Evolutionary conservation across 2,113 vertebrate genomes (phyloP).

Genomic region (Tragelaphus scriptus): DNA sequence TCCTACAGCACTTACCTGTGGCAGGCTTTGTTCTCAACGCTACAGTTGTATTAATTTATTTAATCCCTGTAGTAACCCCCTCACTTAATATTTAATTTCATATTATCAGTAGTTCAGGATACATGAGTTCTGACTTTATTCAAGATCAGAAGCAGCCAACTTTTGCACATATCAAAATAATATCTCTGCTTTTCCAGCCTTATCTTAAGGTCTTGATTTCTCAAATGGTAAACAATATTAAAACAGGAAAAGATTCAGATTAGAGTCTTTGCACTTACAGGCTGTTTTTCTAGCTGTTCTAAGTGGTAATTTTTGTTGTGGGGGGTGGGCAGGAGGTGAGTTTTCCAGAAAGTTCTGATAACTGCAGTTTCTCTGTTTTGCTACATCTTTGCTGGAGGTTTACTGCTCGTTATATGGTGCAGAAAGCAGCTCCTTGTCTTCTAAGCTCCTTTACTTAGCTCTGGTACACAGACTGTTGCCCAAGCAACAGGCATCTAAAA

Average conservation of each 20-base stretch:
- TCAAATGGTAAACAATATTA: neutral
- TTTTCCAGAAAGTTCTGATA: conserved; percentile 22
- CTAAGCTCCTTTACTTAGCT: neutral
- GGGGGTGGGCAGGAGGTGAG: neutral
- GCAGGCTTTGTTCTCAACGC: neutral
- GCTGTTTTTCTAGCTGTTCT: neutral
- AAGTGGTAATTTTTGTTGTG: neutral
- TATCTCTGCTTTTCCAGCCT: neutral
- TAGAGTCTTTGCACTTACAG: neutral
- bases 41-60: neutral
- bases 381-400: neutral
- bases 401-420: neutral
- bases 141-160: neutral
- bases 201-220: neutral
- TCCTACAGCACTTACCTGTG: neutral
- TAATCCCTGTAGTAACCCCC: neutral
- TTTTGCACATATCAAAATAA: neutral
- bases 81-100: neutral
- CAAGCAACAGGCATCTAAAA: neutral
- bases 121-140: neutral
- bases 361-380: neutral
- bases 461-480: neutral
- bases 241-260: neutral
- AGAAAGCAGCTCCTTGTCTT: neutral
- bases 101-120: neutral